Conservation (phyloP, 2,113 vertebrate genomes). For the Percina caprodes region DNA sequence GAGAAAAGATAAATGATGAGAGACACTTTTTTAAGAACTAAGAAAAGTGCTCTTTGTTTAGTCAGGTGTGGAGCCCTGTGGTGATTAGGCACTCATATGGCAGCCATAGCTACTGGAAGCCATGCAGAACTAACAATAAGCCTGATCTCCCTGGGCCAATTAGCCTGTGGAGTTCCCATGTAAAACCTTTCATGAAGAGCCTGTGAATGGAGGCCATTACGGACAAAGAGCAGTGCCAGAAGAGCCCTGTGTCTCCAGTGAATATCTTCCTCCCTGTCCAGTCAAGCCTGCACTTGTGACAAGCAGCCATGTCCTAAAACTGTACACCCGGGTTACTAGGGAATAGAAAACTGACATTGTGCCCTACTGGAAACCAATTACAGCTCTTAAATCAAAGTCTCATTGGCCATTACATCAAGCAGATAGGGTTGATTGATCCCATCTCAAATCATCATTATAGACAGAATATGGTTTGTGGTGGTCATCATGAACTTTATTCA, state of each 20-base stretch:
- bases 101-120: slow-evolving; percentile 78
- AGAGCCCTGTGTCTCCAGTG: slow-evolving; percentile 73
- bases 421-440: slow-evolving; percentile 67
- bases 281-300: slow-evolving; percentile 79
- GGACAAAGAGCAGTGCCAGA: slow-evolving; percentile 69
- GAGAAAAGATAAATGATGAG: slow-evolving; percentile 49
- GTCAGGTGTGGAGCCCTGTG: slow-evolving; percentile 82
- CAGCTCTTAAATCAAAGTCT: slow-evolving; percentile 69
- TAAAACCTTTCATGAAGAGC: slow-evolving; percentile 84
- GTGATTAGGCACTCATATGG: slow-evolving; percentile 82
- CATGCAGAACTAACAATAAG: slow-evolving; percentile 85
- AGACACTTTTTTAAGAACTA: slow-evolving; percentile 52
- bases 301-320: slow-evolving; percentile 73
- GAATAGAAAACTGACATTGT: slow-evolving; percentile 64
- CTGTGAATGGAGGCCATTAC: slow-evolving; percentile 80
- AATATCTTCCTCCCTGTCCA: slow-evolving; percentile 77
- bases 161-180: slow-evolving; percentile 84
- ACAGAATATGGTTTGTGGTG: slow-evolving; percentile 47
- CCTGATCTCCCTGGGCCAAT: slow-evolving; percentile 85
- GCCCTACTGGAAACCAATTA: slow-evolving; percentile 75
- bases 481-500: slow-evolving; percentile 37
- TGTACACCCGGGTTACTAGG: slow-evolving; percentile 61
- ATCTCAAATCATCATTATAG: slow-evolving; percentile 63
- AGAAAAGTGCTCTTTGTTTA: slow-evolving; percentile 79
- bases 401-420: slow-evolving; percentile 62